Base-by-base conservation (phyloP, 2,888 invertebrate genomes). In the Achlya flavicornis region DNA sequence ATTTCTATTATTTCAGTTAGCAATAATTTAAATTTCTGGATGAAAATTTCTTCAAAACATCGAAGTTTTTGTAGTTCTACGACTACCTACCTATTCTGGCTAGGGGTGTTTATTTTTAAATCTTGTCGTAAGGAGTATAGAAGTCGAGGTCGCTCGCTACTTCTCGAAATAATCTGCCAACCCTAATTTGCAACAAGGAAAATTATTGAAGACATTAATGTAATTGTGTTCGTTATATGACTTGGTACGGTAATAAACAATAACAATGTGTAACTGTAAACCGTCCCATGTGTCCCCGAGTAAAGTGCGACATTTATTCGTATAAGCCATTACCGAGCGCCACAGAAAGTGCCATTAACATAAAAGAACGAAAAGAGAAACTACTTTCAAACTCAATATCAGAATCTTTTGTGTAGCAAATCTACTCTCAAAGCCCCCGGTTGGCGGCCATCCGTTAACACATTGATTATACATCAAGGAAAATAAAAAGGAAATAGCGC, bases 381-480 rank as follows among this genome's bases (percentile, higher is more conserved):
- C 91, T 92, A 91, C 90, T 92, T 91, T 88, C 88, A 88, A 91
- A 92, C 92, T 91, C 90, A 93, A 92, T 92, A 92, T 92, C 90
- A 86, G 88, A 89, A 88, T 91, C 91, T 92, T 92, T 93, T 93
- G 92, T 92, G 89, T 89, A 82, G 90, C 89, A 92, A 93, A 93
- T 92, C 88, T 92, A 92, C 88, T 90, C 84, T 84, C 85, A 78
- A 79, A 83, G 86, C 87, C 86, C 86, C 86, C 86, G 81, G 81
- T 75, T 85, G 84, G 84, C 90, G 89, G 87, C 91, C 90, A 90
- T 90, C 92, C 93, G 92, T 93, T 92, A 92, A 91, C 92, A 89
- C 92, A 93, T 93, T 93, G 92, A 93, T 93, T 93, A 93, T 92
- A 93, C 91, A 93, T 92, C 93, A 92, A 89, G 90, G 90, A 89